A percentile compares a stretch with the other conserved stretches of the same genome.
phyloP scores from a whole-genome alignment of 2,888 invertebrate genomes.

The Aelia acuminata region DNA sequence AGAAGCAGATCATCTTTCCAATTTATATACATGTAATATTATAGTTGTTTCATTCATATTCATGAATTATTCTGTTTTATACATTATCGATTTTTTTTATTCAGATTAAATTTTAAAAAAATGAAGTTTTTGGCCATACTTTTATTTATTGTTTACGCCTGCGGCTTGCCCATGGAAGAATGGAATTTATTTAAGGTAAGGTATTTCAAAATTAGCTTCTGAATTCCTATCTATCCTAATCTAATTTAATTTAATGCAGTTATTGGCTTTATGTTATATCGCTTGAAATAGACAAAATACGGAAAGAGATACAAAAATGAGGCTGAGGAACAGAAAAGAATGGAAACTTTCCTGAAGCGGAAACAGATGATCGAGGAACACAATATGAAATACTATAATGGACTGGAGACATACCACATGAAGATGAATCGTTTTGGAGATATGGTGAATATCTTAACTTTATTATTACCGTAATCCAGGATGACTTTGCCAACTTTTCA shows the following conservation, averaged over 20 bases:
- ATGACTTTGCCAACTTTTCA: too few species aligned
- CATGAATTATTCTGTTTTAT: too few species aligned
- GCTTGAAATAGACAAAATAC: background rate
- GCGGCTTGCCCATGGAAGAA: background rate
- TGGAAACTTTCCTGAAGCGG: background rate
- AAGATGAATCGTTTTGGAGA: constrained; percentile 10
- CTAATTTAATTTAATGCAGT: background rate
- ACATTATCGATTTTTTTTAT: background rate
- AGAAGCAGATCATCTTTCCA: background rate
- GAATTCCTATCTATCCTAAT: background rate
- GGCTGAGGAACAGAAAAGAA: background rate
- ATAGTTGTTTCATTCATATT: too few species aligned
- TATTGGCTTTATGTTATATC: background rate
- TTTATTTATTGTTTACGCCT: background rate
- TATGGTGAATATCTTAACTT: background rate
- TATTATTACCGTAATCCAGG: background rate
- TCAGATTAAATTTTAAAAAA: background rate
- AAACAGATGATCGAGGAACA: background rate
- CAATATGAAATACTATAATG: background rate
- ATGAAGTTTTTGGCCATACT: background rate
- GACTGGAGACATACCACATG: background rate
- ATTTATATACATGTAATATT: too few species aligned
- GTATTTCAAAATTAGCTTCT: background rate
- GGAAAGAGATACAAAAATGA: background rate
- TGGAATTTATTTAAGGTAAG: constrained; percentile 29